Evolutionary conservation across 2,797 vertebrate species (phyloP), one percentile per base, ranked within the genome.

Genomic region (Taeniopygia guttata): DNA sequence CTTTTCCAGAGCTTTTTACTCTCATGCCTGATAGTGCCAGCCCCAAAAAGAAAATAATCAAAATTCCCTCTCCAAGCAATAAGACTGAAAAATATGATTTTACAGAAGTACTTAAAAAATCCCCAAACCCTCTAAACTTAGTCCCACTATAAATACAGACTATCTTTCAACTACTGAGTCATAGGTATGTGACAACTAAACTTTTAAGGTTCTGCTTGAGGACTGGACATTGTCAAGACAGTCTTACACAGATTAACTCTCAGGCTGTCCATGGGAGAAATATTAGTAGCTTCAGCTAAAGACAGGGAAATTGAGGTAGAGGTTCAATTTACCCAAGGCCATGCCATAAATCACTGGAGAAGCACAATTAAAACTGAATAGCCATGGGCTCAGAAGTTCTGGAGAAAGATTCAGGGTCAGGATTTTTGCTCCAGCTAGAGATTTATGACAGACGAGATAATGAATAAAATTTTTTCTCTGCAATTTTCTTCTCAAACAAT

Each of bases 391-490:
- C 64, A 27, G 0, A 7, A 83, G 64, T 87, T 84, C 86, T 84
- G 77, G 30, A 89, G 78, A 80, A 87, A 64, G 64, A 91, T 36
- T 77, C 51, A 34, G 80, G 91, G 86, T 95, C 74, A 86, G 58
- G 68, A 93, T 42, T 91, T 89, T 79, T 90, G 59, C 59, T 90
- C 36, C 54, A 90, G 63, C 56, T 76, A 73, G 42, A 94, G 74
- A 93, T 94, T 94, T 94, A 94, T 90, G 67, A 75, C 69, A 76
- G 69, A 72, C 23, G 26, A 95, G 88, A 91, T 90, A 91, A 92
- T 54, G 79, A 95, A 86, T 91, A 86, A 88, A 92, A 91, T 45
- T 78, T 66, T 88, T 86, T 46, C 45, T 63, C 40, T 1, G 4
- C 32, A 48, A 56, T 89, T 78, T 92, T 89, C 67, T 75, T 63